Conservation (phyloP, 2,888 invertebrate species). For the Neoscelio sp. region DNA sequence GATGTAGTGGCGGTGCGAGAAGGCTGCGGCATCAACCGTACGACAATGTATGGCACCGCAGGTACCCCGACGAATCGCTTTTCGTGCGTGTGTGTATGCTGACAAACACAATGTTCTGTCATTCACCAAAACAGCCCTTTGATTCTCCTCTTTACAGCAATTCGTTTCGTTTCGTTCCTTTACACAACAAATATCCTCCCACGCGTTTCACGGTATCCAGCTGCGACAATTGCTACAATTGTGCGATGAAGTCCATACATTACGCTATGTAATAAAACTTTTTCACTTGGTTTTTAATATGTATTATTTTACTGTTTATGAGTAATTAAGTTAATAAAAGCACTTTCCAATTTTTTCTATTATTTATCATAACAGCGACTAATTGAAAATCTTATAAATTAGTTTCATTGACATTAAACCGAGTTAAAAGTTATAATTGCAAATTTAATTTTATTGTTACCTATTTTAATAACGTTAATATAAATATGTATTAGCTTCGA, state of each 20-base stretch:
- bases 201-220: slow-evolving; percentile 22
- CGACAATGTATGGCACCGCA: slow-evolving; percentile 23
- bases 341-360: too few species aligned
- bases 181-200: slow-evolving; percentile 27
- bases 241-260: slow-evolving; percentile 30
- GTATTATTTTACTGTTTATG: too few species aligned
- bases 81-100: background rate
- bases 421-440: slow-evolving; percentile 23
- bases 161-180: slow-evolving; percentile 42
- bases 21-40: background rate
- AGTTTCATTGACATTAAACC: slow-evolving; percentile 28
- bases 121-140: slow-evolving; percentile 30
- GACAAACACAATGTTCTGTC: slow-evolving; percentile 35
- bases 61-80: background rate
- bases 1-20: slow-evolving; percentile 22
- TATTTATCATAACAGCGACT: too few species aligned
- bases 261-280: background rate
- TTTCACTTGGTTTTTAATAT: too few species aligned
- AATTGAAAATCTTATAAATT: slow-evolving; percentile 43
- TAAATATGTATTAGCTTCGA: too few species aligned
- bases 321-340: too few species aligned
- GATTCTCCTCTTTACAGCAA: slow-evolving; percentile 40
- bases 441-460: slow-evolving; percentile 28
- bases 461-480: too few species aligned
- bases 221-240: slow-evolving; percentile 37